A percentile compares a stretch with the other conserved stretches of the same genome.
phyloP scores from a whole-genome alignment of 53 echinoderm and acorn worm species.

The Henricia sp. region DNA sequence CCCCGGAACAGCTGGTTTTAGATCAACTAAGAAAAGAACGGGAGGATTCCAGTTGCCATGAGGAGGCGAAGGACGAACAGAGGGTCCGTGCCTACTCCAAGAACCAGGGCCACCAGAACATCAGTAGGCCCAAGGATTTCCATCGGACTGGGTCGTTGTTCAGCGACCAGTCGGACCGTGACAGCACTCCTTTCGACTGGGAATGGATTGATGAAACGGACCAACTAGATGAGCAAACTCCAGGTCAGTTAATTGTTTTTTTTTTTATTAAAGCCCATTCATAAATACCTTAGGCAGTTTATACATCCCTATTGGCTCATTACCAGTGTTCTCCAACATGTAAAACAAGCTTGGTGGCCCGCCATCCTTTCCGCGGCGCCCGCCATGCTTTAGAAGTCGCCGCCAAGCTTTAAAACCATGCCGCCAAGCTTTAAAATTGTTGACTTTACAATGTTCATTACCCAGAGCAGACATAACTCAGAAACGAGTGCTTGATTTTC shows the following conservation, averaged over 20 bases:
- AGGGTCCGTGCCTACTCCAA: conserved; percentile 30
- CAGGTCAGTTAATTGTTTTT: background rate
- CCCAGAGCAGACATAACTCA: too few species aligned
- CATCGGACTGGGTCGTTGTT: background rate
- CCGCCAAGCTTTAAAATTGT: too few species aligned
- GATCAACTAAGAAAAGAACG: background rate
- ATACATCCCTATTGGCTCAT: too few species aligned
- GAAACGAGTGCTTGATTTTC: too few species aligned
- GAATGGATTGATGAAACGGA: conserved; percentile 51
- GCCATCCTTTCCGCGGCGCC: too few species aligned
- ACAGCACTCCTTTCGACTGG: conserved; percentile 2
- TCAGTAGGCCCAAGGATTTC: conserved; percentile 28
- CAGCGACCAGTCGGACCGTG: conserved; percentile 7
- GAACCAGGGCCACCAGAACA: conserved; percentile 13
- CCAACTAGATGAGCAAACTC: conserved; percentile 10
- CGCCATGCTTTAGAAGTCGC: too few species aligned
- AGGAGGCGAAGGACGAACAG: background rate
- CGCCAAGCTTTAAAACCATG: too few species aligned
- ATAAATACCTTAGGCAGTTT: too few species aligned
- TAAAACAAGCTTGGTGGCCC: too few species aligned
- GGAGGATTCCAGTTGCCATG: background rate
- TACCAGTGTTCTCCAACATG: too few species aligned
- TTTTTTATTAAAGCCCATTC: background rate
- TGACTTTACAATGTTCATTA: too few species aligned
- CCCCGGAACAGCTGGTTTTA: conserved; percentile 34